phyloP scores from a whole-genome alignment of 2,797 vertebrate species.

The Zenarchopterus dispar region DNA sequence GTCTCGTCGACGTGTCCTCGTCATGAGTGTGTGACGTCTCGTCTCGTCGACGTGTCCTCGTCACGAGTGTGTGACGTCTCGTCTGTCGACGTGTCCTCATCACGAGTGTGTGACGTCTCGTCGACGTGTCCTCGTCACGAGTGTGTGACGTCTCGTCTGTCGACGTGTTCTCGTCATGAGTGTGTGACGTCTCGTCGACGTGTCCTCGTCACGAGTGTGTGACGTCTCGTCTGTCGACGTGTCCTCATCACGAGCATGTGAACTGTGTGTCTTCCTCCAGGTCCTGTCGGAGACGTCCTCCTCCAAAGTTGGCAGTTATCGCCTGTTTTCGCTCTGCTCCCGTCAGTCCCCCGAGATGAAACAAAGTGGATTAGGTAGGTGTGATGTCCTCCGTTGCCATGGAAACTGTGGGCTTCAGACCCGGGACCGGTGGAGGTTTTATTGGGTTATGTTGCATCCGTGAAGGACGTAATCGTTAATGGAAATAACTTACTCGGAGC shows the following conservation, averaged over 20 bases:
- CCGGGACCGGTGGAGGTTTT: slow-evolving; percentile 6
- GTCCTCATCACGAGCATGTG: slow-evolving; percentile 9
- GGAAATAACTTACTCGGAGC: no score
- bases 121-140: background rate
- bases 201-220: slow-evolving; percentile 9
- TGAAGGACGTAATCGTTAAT: slow-evolving; percentile 1
- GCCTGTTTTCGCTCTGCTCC: slow-evolving; percentile 93
- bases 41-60: background rate
- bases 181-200: slow-evolving; percentile 7
- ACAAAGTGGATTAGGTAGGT: slow-evolving; percentile 96
- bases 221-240: background rate
- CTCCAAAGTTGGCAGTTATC: slow-evolving; percentile 91
- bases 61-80: slow-evolving; percentile 19
- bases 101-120: slow-evolving; percentile 13
- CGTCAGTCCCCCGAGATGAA: slow-evolving; percentile 96
- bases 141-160: slow-evolving; percentile 13
- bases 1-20: background rate
- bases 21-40: slow-evolving; percentile 19
- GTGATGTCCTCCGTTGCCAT: slow-evolving; percentile 19
- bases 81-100: background rate
- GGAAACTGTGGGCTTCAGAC: slow-evolving; percentile 15
- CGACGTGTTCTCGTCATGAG: background rate
- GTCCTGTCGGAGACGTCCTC: slow-evolving; percentile 95
- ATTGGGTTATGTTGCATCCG: background rate
- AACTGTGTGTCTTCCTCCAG: slow-evolving; percentile 68